These are phyloP conservation scores for Drosophila mauritiana DNA, from an alignment of 1,140 invertebrate species.

Conservation along the genomic window DNA sequence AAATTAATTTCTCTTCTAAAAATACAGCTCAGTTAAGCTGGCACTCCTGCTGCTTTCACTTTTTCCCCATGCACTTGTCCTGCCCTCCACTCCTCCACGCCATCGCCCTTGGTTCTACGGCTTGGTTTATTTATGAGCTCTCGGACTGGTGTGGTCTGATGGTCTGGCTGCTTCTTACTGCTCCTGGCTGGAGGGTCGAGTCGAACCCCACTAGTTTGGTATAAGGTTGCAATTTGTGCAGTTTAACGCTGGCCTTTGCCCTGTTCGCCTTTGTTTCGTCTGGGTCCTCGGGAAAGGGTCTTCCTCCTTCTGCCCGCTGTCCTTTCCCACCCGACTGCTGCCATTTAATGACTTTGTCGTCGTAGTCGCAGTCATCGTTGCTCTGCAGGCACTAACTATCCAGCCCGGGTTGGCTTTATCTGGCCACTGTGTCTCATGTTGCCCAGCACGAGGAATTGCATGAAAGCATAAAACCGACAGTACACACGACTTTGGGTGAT, in stretches of 20 bases:
- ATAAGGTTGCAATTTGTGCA: constrained; percentile 83
- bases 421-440: constrained; percentile 67
- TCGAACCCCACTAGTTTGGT: constrained; percentile 17
- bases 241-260: constrained; percentile 80
- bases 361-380: constrained; percentile 40
- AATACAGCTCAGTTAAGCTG: constrained; percentile 60
- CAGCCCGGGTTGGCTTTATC: constrained; percentile 32
- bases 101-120: constrained; percentile 10
- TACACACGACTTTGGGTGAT: constrained; percentile 82
- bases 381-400: constrained; percentile 48
- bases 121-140: constrained; percentile 73
- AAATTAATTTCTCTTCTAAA: constrained; percentile 83
- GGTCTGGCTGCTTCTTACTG: constrained; percentile 11
- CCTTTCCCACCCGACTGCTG: constrained; percentile 21
- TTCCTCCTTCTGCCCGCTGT: not conserved
- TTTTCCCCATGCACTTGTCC: constrained; percentile 67
- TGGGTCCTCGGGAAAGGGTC: not conserved
- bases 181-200: constrained; percentile 32
- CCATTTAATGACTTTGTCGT: constrained; percentile 81
- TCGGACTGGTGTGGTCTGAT: constrained; percentile 49
- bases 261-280: constrained; percentile 45
- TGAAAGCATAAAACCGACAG: constrained; percentile 82
- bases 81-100: constrained; percentile 9
- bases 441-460: constrained; percentile 78
- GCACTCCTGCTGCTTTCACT: constrained; percentile 51